Base-by-base conservation (phyloP, 2,888 invertebrate species). In the Harpalus rufipes region DNA sequence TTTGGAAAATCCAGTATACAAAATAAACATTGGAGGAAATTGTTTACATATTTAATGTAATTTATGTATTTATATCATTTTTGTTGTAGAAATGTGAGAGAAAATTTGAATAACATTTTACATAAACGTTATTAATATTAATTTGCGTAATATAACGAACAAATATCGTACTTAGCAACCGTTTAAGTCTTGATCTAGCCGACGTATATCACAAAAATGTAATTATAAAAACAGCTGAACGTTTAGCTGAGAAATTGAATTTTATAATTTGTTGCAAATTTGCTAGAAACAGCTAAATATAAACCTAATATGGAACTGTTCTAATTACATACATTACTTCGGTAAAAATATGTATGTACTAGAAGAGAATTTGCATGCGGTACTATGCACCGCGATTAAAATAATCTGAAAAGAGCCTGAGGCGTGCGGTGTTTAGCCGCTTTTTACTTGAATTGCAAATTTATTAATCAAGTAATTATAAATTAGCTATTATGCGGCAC, bases 381-480 rank as follows among this genome's bases (percentile, higher is more conserved):
- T 74, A 41, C 72, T 32, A 14, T 39, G 18, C 18, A 63, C 32
- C 32, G 72, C 72, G 21, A 78, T 78, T 78, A 56, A 58, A 78
- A 78, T 78, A 78, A 78, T 58, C 59, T 78, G 41, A 78, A 56
- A 78, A 56, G 58, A 32, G 80, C 80, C 61, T 61, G 32, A 59
- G 80, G 44, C 61, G 39, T 79, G 25, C 51, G 59, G 12, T 79
- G 59, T 80, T 80, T 61, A 80, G 14, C 68, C 16, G 25, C 18
- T 58, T 78, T 78, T 78, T 58, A 81, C 44, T 68, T 81, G 59
- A 81, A 81, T 68, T 81, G 81, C 72, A 81, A 81, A 81, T 81
- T 68, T 81, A 81, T 81, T 81, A 81, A 81, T 68, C 72, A 68
- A 68, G 81, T 14, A 81, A 81, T 81, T 81, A 81, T 68, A 72